Conservation (phyloP, 2,888 invertebrate genomes). For the Venusia cambrica region DNA sequence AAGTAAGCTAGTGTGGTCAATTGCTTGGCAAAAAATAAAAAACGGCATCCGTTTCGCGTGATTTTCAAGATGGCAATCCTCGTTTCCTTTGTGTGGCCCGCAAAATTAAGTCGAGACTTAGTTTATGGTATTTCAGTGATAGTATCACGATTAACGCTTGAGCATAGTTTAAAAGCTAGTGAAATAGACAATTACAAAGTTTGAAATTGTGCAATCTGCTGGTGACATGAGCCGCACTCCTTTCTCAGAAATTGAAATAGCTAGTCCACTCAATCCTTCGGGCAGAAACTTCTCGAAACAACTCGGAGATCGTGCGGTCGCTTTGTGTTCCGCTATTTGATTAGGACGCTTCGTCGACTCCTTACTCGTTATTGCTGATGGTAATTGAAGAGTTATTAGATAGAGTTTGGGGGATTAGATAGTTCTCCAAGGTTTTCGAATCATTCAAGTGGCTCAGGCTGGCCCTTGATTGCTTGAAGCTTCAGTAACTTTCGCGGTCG, state of each 20-base stretch:
- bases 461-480: too few relatives aligned
- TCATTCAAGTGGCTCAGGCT: conserved; percentile 2
- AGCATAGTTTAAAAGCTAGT: too few relatives aligned
- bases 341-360: conserved; percentile 19
- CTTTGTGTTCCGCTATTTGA: conserved; percentile 25
- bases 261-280: conserved; percentile 34
- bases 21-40: too few relatives aligned
- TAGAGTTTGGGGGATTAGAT: conserved; percentile 9
- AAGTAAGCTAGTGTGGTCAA: too few relatives aligned
- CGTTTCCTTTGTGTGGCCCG: too few relatives aligned
- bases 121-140: too few relatives aligned
- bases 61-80: too few relatives aligned
- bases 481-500: too few relatives aligned
- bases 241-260: conserved; percentile 43
- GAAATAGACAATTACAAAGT: too few relatives aligned
- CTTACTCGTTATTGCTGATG: conserved; percentile 15
- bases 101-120: too few relatives aligned
- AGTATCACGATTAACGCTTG: too few relatives aligned
- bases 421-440: conserved; percentile 6
- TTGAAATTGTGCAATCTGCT: conserved; percentile 24
- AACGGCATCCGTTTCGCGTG: too few relatives aligned
- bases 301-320: conserved; percentile 30
- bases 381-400: conserved; percentile 12
- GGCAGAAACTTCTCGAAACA: conserved; percentile 29
- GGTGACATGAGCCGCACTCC: conserved; percentile 15